A percentile compares a stretch with the other conserved stretches of the same genome.
phyloP scores from a whole-genome alignment of 2,113 vertebrate genomes.

The Athene noctua region DNA sequence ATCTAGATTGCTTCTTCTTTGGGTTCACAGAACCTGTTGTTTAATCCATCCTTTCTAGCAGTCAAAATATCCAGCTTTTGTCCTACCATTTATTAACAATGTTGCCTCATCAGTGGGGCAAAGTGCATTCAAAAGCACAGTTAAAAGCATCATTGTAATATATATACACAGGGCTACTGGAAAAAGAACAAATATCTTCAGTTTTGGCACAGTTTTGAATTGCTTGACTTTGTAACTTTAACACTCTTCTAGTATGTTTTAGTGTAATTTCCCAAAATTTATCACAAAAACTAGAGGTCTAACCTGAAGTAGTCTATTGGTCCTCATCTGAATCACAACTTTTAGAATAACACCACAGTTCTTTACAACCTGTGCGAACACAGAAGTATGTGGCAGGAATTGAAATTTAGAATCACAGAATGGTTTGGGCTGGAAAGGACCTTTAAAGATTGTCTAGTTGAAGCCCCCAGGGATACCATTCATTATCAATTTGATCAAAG shows the following conservation, averaged over 20 bases:
- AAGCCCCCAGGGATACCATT: not conserved
- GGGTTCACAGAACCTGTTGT: not conserved
- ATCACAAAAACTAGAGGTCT: not conserved
- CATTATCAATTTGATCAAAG: not conserved
- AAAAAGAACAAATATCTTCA: not conserved
- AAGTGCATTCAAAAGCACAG: not conserved
- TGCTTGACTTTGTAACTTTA: not conserved
- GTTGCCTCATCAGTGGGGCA: not conserved
- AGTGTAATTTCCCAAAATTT: not conserved
- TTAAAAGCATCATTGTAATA: not conserved
- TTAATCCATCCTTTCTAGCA: not conserved
- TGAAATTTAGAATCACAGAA: not conserved
- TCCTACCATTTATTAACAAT: not conserved
- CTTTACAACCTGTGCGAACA: not conserved
- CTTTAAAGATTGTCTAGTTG: not conserved
- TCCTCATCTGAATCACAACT: not conserved
- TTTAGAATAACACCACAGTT: not conserved
- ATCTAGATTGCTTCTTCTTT: not conserved
- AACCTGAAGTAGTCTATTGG: not conserved
- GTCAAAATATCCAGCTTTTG: not conserved
- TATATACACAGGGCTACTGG: not conserved
- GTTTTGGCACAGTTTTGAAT: not conserved
- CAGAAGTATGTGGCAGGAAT: not conserved
- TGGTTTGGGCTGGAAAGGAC: not conserved
- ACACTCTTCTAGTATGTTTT: not conserved